Base-by-base conservation (phyloP, 1,140 invertebrate species). In the Nylanderia fulva region DNA sequence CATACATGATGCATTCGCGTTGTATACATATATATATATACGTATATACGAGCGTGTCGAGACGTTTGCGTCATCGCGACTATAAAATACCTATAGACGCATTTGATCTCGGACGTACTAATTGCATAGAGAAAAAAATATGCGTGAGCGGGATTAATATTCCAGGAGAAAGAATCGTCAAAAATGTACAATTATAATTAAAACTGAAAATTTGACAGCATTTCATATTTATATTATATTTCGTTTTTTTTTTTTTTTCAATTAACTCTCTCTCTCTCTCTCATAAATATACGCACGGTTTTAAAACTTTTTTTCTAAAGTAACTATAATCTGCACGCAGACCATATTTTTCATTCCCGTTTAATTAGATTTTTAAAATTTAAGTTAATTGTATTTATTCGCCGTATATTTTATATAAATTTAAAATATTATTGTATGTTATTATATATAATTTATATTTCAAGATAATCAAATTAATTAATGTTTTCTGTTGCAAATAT, bases 1-100 rank as follows among this genome's bases (percentile, higher is more conserved):
- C 29, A 33, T 68, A 71, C 45, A 56, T 71, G 76, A 71, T 82
- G 77, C 36, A 82, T 82, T 58, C 52, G 66, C 36, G 36, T 7
- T 27, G 56, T 39, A n/a, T n/a, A n/a, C n/a, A n/a, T n/a, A n/a
- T n/a, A n/a, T n/a, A n/a, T n/a, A n/a, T n/a, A n/a, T n/a, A n/a
- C n/a, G n/a, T n/a, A n/a, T n/a, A n/a, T n/a, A 66, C 75, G 75
- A 39, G 29, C 18, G 11, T 56, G 29, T 29, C 77, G 64, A 80
- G 36, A 36, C 77, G 52, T 68, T 63, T 48, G 76, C 45, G 71
- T 82, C n/a, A 48, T 48, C 15, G 4, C 0, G 13, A 13, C 15
- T 48, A 48, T 48, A 48, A 48, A 48, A 18, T 45, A 45, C 11
- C 42, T 45, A 13, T 18, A 48, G 3, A 48, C 15, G 3, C 13